A percentile compares a stretch with the other conserved stretches of the same genome.
Evolutionary conservation across 2,797 vertebrate species (phyloP).

Genomic region (Siniperca obscura): DNA sequence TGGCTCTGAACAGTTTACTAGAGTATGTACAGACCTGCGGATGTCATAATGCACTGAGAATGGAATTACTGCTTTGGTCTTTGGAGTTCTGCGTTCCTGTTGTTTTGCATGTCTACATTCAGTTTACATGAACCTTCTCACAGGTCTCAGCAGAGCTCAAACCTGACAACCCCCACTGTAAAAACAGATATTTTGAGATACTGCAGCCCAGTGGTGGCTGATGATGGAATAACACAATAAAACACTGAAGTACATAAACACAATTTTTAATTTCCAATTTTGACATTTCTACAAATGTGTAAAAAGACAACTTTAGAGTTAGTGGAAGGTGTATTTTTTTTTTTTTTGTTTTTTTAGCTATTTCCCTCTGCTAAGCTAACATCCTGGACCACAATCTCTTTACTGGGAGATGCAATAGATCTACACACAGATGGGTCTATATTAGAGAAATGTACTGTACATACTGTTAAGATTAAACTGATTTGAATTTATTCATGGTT

Average conservation of each 20-base stretch:
- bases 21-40: background rate
- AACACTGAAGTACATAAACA: background rate
- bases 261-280: background rate
- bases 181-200: background rate
- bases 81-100: background rate
- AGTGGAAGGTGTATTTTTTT: too few relatives aligned
- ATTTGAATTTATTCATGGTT: background rate
- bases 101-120: constrained; percentile 5
- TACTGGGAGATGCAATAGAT: background rate
- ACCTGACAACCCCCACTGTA: background rate
- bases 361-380: background rate
- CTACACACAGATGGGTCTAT: background rate
- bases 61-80: too few relatives aligned
- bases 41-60: too few relatives aligned
- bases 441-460: background rate
- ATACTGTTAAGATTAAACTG: background rate
- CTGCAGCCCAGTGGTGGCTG: too few relatives aligned
- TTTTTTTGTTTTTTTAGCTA: too few relatives aligned
- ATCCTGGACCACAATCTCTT: background rate
- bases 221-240: too few relatives aligned
- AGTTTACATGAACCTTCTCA: background rate
- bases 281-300: too few relatives aligned
- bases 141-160: background rate
- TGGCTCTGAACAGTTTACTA: background rate
- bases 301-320: background rate